A percentile compares a stretch with the other conserved stretches of the same genome.
Conservation (phyloP, 2,797 vertebrate genomes). For the Leontopithecus rosalia region DNA sequence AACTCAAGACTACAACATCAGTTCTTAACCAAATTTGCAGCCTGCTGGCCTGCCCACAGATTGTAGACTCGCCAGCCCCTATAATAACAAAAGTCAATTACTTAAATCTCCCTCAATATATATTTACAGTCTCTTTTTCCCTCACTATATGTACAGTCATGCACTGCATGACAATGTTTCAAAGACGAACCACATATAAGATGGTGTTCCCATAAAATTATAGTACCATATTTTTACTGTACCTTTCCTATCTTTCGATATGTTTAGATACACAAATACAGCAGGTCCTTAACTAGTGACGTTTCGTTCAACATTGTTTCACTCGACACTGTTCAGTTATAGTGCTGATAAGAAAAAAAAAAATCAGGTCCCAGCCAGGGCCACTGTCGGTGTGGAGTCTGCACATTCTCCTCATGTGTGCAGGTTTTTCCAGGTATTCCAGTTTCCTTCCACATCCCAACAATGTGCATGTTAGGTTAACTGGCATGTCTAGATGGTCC, state of each 20-base stretch:
- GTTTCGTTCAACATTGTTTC: neutral
- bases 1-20: neutral
- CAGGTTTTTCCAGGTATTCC: no score
- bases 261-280: neutral
- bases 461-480: neutral
- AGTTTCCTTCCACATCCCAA: neutral
- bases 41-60: neutral
- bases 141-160: neutral
- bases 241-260: neutral
- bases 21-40: neutral
- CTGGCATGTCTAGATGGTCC: neutral
- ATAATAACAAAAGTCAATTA: neutral
- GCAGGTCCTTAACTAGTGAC: neutral
- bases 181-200: neutral
- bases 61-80: neutral
- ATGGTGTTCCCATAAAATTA: neutral
- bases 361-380: neutral
- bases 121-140: neutral
- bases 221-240: neutral
- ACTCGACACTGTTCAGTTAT: neutral
- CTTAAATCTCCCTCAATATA: neutral
- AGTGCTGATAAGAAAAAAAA: neutral
- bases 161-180: neutral
- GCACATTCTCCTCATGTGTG: neutral
- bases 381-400: neutral